These are phyloP conservation scores for Spilarctia lutea DNA, from an alignment of 2,888 invertebrate genomes.

Conservation along the genomic window DNA sequence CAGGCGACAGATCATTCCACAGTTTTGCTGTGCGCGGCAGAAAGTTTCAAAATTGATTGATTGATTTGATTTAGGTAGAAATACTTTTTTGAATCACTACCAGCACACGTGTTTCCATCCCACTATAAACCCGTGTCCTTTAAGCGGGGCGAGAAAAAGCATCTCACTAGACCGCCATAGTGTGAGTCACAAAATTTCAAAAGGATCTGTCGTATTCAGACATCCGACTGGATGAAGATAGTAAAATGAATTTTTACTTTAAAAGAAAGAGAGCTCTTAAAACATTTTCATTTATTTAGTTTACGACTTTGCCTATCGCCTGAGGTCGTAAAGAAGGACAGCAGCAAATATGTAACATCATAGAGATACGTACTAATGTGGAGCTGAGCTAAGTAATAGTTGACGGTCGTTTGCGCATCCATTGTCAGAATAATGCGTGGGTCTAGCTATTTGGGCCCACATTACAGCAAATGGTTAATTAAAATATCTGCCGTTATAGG, in stretches of 20 bases:
- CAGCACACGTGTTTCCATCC: too few relatives aligned
- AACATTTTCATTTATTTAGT: constrained; percentile 7
- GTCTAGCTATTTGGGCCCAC: constrained; percentile 49
- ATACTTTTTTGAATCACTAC: neutral
- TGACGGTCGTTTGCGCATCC: constrained; percentile 41
- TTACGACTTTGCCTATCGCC: constrained; percentile 14
- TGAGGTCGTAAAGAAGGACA: constrained; percentile 16
- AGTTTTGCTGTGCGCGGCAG: too few relatives aligned
- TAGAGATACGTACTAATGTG: constrained; percentile 36
- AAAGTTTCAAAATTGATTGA: too few relatives aligned
- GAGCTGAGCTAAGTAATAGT: constrained; percentile 42
- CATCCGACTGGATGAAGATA: too few relatives aligned
- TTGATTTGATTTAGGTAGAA: neutral
- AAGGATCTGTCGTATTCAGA: too few relatives aligned
- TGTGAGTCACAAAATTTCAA: too few relatives aligned
- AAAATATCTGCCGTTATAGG: constrained; percentile 54
- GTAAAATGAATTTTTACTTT: neutral
- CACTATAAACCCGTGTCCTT: too few relatives aligned
- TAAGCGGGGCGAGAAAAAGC: too few relatives aligned
- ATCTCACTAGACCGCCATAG: too few relatives aligned
- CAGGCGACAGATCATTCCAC: too few relatives aligned
- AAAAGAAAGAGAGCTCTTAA: neutral
- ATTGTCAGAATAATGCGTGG: constrained; percentile 46
- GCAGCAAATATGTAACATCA: constrained; percentile 41
- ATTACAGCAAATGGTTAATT: constrained; percentile 58